These are phyloP conservation scores for Brevimyrus niger DNA, from an alignment of 2,113 vertebrate species.

Conservation along the genomic window DNA sequence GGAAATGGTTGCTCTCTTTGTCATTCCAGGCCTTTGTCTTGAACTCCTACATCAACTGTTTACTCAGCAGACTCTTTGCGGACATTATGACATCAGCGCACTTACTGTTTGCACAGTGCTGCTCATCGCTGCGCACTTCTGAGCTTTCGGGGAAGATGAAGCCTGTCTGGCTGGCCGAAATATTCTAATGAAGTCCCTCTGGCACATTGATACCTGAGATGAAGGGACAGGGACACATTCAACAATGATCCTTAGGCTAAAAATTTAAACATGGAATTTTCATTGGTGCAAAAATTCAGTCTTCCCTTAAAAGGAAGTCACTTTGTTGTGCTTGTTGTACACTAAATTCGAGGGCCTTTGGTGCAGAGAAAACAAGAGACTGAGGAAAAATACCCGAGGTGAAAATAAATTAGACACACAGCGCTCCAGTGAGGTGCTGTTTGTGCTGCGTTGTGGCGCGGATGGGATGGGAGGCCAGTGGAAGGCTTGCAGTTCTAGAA, in stretches of 20 bases:
- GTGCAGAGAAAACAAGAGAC: not conserved
- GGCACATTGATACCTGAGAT: not conserved
- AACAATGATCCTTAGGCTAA: not conserved
- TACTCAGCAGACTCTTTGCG: not conserved
- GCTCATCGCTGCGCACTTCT: not conserved
- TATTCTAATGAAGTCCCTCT: not conserved
- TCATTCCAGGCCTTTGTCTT: not conserved
- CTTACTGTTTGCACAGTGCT: not conserved
- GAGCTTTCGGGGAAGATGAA: not conserved
- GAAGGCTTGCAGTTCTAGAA: not conserved
- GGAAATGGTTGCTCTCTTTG: not conserved
- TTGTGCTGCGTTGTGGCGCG: not conserved
- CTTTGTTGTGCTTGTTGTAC: not conserved
- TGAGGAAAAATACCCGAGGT: not conserved
- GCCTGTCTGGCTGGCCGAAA: not conserved
- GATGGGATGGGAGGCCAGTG: not conserved
- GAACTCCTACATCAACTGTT: not conserved
- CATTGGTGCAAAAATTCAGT: not conserved
- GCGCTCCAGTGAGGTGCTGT: not conserved
- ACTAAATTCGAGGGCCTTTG: not conserved
- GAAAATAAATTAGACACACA: not conserved
- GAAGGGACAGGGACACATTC: not conserved
- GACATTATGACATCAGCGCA: not conserved
- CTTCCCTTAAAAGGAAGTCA: not conserved
- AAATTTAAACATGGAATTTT: not conserved